Base-by-base conservation (phyloP, 2,113 vertebrate species). In the Heterocephalus glaber region DNA sequence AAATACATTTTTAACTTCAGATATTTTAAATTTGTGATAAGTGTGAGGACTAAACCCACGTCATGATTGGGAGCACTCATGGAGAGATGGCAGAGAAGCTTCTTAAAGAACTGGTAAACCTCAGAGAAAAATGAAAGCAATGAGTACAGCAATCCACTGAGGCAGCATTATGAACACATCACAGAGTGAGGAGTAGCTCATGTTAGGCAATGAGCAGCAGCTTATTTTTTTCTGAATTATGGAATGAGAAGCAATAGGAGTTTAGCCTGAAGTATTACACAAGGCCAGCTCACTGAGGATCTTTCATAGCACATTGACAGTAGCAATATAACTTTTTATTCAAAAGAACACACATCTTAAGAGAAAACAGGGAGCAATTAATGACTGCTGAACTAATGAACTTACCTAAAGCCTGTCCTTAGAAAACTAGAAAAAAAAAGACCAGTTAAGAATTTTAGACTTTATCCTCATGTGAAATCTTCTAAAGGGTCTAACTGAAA, bases 351-450 rank as follows among this genome's bases (percentile, higher is more conserved):
- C 0, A 12, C 8, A 72, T 41, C n/a, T 38, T 72, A 56, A 86
- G 17, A 89, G 9, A 86, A 90, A 92, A 89, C 2, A 60, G 12
- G 49, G 4, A 1, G 14, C 4, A n/a, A 63, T 47, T 66, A 79
- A 70, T 2, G 3, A 92, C 79, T 74, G 24, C 6, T 74, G 30
- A 9, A 30, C 77, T 86, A 72, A 72, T 79, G 52, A 92, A 9
- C 20, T 38, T 87, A 60, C n/a, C 76, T 65, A 6, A 82, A 33
- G 11, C 20, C 5, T 61, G 0, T 84, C 28, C 76, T 94, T 60
- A 87, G 19, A 28, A 94, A 90, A 79, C 10, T 47, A 41, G 47
- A 70, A 54, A 70, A 41, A 70, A 90, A 76, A 82, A 65, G 33
- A n/a, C 3, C 61, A 89, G 2, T 60, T 95, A 70, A 89, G 56